These are phyloP conservation scores for Pelecanoides urinatrix DNA, from an alignment of 2,113 vertebrate genomes.

Conservation along the genomic window DNA sequence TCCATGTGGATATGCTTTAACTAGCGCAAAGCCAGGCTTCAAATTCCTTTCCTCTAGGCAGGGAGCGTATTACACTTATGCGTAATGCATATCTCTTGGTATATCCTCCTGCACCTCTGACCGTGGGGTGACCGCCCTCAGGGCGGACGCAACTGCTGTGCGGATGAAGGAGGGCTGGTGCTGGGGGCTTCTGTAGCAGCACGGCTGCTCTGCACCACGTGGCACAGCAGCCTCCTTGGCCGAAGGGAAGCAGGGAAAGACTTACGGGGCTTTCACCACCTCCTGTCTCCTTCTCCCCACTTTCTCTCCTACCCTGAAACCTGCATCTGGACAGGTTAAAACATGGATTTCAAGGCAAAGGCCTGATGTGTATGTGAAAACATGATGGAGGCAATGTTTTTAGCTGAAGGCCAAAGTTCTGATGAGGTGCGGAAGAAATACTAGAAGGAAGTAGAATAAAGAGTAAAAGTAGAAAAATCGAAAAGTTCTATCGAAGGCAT, in stretches of 20 bases:
- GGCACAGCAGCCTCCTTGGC: neutral
- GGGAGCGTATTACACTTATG: neutral
- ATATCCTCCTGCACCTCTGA: neutral
- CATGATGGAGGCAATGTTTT: neutral
- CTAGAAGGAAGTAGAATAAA: neutral
- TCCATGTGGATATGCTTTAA: neutral
- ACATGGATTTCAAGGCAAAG: neutral
- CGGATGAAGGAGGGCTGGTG: neutral
- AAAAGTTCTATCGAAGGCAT: neutral
- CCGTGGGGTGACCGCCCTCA: rapidly evolving
- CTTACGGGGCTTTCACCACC: neutral
- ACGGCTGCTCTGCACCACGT: neutral
- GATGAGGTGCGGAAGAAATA: neutral
- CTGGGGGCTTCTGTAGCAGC: neutral
- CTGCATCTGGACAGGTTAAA: neutral
- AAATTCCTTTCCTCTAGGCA: neutral
- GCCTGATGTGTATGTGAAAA: neutral
- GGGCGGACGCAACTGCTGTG: rapidly evolving
- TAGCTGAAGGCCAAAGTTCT: neutral
- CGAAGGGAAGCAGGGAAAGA: neutral
- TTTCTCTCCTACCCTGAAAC: neutral
- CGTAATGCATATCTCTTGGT: neutral
- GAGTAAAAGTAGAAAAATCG: neutral
- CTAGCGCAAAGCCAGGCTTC: neutral
- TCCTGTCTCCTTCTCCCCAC: neutral